A percentile compares a stretch with the other conserved stretches of the same genome.
phyloP scores from a whole-genome alignment of 2,888 invertebrate species.

The Leucozona laternaria region DNA sequence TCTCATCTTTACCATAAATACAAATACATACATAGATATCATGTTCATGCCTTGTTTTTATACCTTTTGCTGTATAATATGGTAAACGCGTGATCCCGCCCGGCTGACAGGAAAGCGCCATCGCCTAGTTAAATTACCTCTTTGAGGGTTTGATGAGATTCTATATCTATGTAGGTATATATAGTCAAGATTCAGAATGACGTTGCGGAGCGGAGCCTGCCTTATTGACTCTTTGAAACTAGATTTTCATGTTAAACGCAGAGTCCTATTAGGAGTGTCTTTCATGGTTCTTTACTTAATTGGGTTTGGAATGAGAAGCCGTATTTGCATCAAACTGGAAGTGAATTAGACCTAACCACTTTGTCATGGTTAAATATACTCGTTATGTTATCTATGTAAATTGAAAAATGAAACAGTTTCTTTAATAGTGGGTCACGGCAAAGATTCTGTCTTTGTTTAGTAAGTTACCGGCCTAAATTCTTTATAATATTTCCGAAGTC shows the following conservation, averaged over 20 bases:
- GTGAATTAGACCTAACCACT: background rate
- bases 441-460: background rate
- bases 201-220: background rate
- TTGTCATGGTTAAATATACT: background rate
- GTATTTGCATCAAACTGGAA: conserved; percentile 7
- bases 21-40: background rate
- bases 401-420: background rate
- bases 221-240: conserved; percentile 4
- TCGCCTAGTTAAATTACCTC: conserved; percentile 50
- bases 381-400: background rate
- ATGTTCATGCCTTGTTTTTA: conserved; percentile 39
- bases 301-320: background rate
- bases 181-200: conserved; percentile 7
- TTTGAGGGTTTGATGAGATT: conserved; percentile 42
- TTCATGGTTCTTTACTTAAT: conserved; percentile 5
- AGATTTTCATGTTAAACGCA: conserved; percentile 16
- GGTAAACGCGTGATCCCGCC: conserved; percentile 26
- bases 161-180: background rate
- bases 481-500: too few relatives aligned
- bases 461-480: too few relatives aligned
- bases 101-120: conserved; percentile 61
- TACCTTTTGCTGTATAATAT: background rate
- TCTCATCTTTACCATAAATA: conserved; percentile 35
- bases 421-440: background rate
- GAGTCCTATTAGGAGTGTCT: background rate